Evolutionary conservation across 1,140 invertebrate genomes (phyloP).

Genomic region (Pristionchus pacificus): DNA sequence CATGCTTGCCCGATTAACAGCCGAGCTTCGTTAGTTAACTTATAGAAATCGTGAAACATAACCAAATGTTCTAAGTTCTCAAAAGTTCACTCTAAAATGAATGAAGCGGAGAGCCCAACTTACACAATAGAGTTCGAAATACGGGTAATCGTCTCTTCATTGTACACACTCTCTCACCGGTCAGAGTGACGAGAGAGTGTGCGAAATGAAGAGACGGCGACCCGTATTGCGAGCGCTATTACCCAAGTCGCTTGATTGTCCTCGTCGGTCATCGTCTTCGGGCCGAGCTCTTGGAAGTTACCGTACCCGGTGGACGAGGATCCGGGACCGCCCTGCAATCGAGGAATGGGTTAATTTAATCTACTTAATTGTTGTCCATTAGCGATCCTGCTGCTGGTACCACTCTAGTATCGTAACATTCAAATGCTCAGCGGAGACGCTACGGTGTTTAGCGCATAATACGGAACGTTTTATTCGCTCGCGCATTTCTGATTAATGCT

Average conservation of each 20-base stretch:
- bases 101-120: no score
- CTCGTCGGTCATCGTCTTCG: conserved; percentile 51
- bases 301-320: conserved; percentile 73
- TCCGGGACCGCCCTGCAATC: conserved; percentile 62
- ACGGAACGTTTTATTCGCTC: no score
- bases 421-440: no score
- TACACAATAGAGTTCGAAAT: no score
- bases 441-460: no score
- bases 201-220: conserved; percentile 7
- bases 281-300: conserved; percentile 75
- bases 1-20: background rate
- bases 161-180: no score
- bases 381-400: background rate
- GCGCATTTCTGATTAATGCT: no score
- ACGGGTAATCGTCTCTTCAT: no score
- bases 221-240: no score
- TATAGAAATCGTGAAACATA: background rate
- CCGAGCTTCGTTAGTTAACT: background rate
- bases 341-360: background rate
- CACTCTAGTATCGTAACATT: no score
- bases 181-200: no score
- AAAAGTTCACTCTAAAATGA: no score
- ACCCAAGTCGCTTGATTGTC: conserved; percentile 39
- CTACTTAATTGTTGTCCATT: background rate
- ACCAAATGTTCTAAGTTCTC: conserved; percentile 2